Evolutionary conservation across 2,113 vertebrate genomes (phyloP), one percentile per base, ranked within the genome.

Genomic region (Corythoichthys intestinalis): DNA sequence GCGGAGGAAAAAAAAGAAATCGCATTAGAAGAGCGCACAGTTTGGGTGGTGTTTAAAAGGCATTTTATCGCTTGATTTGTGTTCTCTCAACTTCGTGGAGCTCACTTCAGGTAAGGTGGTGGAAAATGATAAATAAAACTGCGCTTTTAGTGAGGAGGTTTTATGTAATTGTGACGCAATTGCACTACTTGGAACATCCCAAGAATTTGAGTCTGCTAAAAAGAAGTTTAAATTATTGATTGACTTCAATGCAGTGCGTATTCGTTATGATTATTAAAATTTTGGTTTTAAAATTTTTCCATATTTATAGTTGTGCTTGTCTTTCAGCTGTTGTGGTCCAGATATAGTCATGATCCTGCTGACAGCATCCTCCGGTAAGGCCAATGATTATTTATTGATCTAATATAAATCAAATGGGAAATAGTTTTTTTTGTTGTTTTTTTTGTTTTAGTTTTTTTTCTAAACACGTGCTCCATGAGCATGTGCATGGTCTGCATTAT

Each of bases 341-440:
- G 70, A 85, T 44, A 73, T 47, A 68, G 86, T 66, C 86, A 93
- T 93, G 92, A 88, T 92, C 74, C 86, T 91, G 76, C 82, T 92
- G 75, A 85, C 80, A 56, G 72, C 90, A 39, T 83, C 84, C 37
- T 89, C 90, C 79, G 89, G 92, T 93, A 90, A 7, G 91, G 86
- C 6, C 47, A 64, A 20, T 38, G 11, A 53, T 66, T 59, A 4
- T 66, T 75, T 71, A 66, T 63, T 48, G 14, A 49, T 15, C 9
- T 79, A 65, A 63, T 80, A 44, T 68, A 53, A 67, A 78, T 72
- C 41, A 44, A 44, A 44, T 44, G 41, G 41, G 41, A 44, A n/a
- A n/a, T n/a, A n/a, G n/a, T 28, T 28, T 28, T 28, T 28, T 28
- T 28, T 28, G n/a, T n/a, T n/a, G n/a, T 28, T 28, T 28, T 28